Percentiles rank a stretch among this genome's conserved stretches.
Evolutionary conservation across 1,140 invertebrate genomes (phyloP).

Genomic region (Anoplophora glabripennis): DNA sequence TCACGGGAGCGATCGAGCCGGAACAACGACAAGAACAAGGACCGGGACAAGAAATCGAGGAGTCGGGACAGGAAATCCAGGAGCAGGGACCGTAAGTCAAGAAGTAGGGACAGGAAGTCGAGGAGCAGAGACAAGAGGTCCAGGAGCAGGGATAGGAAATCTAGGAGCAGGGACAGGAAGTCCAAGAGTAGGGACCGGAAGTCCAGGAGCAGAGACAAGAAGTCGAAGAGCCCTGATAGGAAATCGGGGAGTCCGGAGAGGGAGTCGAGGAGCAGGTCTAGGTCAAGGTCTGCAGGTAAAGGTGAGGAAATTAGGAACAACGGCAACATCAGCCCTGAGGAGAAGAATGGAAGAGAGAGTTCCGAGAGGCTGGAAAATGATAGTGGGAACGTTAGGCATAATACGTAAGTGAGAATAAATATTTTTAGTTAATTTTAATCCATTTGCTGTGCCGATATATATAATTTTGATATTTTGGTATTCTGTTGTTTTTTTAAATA

Average conservation of each 20-base stretch:
- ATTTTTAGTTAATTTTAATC: no score
- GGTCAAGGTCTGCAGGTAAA: slow-evolving; percentile 23
- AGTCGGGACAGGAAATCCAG: slow-evolving; percentile 15
- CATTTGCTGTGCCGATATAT: background rate
- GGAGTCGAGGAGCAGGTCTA: slow-evolving; percentile 15
- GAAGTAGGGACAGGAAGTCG: slow-evolving; percentile 19
- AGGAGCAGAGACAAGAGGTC: slow-evolving; percentile 22
- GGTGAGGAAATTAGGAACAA: slow-evolving; percentile 35
- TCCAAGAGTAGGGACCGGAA: background rate
- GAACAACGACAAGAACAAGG: slow-evolving; percentile 23
- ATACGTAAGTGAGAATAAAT: no score
- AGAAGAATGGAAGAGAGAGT: slow-evolving; percentile 33
- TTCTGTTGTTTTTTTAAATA: background rate
- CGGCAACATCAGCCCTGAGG: slow-evolving; percentile 40
- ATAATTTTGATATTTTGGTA: background rate
- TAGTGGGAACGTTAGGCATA: background rate
- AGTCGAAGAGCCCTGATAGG: background rate
- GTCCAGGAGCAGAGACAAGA: slow-evolving; percentile 3
- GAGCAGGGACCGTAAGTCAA: slow-evolving; percentile 15
- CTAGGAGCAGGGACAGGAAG: slow-evolving; percentile 16
- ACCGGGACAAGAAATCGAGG: slow-evolving; percentile 14
- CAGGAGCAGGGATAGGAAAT: slow-evolving; percentile 20
- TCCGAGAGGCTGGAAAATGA: slow-evolving; percentile 14
- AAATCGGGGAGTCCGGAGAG: slow-evolving; percentile 17
- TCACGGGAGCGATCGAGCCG: slow-evolving; percentile 23